phyloP scores from a whole-genome alignment of 2,113 vertebrate genomes.

The Leucosticte australis region DNA sequence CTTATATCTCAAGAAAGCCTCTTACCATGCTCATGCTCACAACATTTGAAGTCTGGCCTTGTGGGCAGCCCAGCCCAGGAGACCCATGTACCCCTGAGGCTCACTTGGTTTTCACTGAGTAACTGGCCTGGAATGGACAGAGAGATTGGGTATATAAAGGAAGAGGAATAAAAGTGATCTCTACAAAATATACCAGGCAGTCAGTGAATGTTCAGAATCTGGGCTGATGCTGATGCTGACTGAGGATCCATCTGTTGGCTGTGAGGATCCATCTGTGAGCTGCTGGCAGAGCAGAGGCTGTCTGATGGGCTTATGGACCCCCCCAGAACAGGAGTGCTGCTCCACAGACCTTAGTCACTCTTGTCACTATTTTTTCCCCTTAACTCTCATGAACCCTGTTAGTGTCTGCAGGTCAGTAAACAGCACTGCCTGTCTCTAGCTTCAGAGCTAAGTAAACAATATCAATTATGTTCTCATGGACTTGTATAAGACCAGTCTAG shows the following conservation, averaged over 20 bases:
- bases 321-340: neutral
- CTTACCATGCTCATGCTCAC: neutral
- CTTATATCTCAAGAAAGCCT: neutral
- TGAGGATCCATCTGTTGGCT: neutral
- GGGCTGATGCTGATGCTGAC: neutral
- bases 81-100: fast-evolving
- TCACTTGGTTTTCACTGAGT: neutral
- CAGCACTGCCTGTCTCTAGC: neutral
- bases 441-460: neutral
- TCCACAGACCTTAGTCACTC: neutral
- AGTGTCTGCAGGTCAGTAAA: neutral
- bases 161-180: neutral
- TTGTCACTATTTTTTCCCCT: neutral
- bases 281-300: neutral
- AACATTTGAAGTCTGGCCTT: neutral
- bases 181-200: neutral
- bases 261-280: neutral
- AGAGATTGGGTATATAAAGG: neutral
- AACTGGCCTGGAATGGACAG: neutral
- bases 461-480: neutral
- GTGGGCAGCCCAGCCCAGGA: neutral
- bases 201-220: neutral
- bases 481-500: neutral
- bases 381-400: neutral
- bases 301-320: neutral